A percentile compares a stretch with the other conserved stretches of the same genome.
Conservation (phyloP, 2,888 invertebrate species). For the Meteorus cinctellus region DNA sequence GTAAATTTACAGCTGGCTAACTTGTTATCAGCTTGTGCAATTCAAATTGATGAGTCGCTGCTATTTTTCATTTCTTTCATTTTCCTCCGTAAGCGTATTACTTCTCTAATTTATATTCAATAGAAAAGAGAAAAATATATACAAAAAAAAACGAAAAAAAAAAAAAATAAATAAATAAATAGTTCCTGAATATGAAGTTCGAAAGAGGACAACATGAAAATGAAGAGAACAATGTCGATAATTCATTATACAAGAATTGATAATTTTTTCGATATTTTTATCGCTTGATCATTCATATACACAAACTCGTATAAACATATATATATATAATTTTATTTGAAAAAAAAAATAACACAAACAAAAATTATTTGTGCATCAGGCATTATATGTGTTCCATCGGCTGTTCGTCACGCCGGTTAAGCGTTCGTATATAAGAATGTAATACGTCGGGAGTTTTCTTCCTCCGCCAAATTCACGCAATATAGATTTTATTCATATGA, state of each 20-base stretch:
- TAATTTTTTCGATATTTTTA: conserved; percentile 61
- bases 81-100: conserved; percentile 50
- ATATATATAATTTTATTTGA: conserved; percentile 50
- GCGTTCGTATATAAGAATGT: conserved; percentile 27
- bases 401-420: conserved; percentile 58
- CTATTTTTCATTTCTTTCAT: conserved; percentile 40
- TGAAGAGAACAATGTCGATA: conserved; percentile 40
- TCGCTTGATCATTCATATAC: conserved; percentile 50
- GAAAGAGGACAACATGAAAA: conserved; percentile 38
- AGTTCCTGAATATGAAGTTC: conserved; percentile 7
- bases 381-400: conserved; percentile 64
- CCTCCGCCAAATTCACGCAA: conserved; percentile 42
- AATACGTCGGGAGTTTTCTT: conserved; percentile 46
- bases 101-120: conserved; percentile 52
- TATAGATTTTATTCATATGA: conserved; percentile 39
- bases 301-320: conserved; percentile 45
- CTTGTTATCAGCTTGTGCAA: conserved; percentile 51
- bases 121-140: conserved; percentile 38
- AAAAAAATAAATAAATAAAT: conserved; percentile 30
- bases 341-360: conserved; percentile 10
- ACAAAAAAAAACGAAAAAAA: conserved; percentile 19
- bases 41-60: conserved; percentile 39
- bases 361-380: conserved; percentile 52
- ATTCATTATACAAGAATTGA: conserved; percentile 53
- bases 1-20: conserved; percentile 45